These are phyloP conservation scores for Rhinoraja longicauda DNA, from an alignment of 2,797 vertebrate species.

Conservation along the genomic window DNA sequence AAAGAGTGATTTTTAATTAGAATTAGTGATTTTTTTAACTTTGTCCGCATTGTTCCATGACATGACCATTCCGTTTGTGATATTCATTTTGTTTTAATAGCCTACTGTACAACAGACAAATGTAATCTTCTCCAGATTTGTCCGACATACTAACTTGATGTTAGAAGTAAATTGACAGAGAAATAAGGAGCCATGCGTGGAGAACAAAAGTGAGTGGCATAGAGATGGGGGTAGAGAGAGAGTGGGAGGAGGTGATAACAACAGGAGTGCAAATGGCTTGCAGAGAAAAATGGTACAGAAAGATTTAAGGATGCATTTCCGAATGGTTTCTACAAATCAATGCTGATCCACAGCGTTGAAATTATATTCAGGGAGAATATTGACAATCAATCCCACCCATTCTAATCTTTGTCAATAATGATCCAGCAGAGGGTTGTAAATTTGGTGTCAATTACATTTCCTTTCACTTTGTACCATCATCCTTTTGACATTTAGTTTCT, in stretches of 20 bases:
- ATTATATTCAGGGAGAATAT: background rate
- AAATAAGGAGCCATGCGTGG: background rate
- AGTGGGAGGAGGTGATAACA: background rate
- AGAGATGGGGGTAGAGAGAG: background rate
- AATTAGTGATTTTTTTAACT: background rate
- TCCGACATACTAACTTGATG: background rate
- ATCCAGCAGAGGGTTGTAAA: background rate
- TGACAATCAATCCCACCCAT: background rate
- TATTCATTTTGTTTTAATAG: background rate
- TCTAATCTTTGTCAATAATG: background rate
- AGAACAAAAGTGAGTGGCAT: background rate
- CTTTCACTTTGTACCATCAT: background rate
- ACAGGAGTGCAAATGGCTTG: background rate
- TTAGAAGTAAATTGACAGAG: background rate
- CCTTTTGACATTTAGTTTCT: background rate
- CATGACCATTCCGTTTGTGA: background rate
- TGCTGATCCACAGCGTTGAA: background rate
- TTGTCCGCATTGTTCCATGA: background rate
- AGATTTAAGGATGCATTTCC: background rate
- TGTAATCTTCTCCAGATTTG: constrained; percentile 1
- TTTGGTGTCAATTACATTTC: too few relatives aligned
- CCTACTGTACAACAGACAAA: background rate
- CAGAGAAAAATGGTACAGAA: background rate
- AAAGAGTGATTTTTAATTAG: background rate
- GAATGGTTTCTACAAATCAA: background rate